Conservation (phyloP, 2,888 invertebrate species). For the Omphaloscelis lunosa region DNA sequence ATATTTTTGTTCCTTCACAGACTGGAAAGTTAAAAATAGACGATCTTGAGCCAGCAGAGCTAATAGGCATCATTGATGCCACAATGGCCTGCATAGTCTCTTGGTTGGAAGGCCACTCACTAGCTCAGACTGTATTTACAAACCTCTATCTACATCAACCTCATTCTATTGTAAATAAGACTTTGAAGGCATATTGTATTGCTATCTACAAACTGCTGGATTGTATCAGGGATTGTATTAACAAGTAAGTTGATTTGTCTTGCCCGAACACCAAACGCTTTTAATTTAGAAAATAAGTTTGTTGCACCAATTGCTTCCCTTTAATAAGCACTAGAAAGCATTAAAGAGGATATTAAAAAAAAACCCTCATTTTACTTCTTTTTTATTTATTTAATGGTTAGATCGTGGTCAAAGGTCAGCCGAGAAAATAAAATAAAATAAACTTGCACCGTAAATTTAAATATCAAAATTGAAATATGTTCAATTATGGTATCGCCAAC, state of each 20-base stretch:
- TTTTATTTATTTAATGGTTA: not conserved
- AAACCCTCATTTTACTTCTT: not conserved
- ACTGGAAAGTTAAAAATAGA: slow-evolving; percentile 94
- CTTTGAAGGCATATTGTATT: slow-evolving; percentile 96
- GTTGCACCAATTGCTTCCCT: not conserved
- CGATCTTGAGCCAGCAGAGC: slow-evolving; percentile 94
- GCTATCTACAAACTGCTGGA: slow-evolving; percentile 97
- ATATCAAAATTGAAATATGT: not conserved
- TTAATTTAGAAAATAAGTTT: not conserved
- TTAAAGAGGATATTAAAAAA: not conserved
- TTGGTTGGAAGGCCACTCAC: slow-evolving; percentile 99
- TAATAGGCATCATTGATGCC: slow-evolving; percentile 98
- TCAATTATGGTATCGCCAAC: too few relatives aligned
- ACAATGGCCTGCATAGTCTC: slow-evolving; percentile 98
- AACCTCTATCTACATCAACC: slow-evolving; percentile 98
- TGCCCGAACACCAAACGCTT: not conserved
- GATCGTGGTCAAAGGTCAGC: not conserved
- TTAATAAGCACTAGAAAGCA: not conserved
- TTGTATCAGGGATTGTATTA: slow-evolving; percentile 96
- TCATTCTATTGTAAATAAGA: slow-evolving; percentile 94
- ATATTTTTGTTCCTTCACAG: slow-evolving; percentile 81
- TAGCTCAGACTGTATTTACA: slow-evolving; percentile 99
- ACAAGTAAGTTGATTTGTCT: slow-evolving; percentile 91
- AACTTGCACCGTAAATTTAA: not conserved
- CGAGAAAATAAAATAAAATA: not conserved